A percentile compares a stretch with the other conserved stretches of the same genome.
phyloP scores from a whole-genome alignment of 2,888 invertebrate genomes.

The Acleris literana region DNA sequence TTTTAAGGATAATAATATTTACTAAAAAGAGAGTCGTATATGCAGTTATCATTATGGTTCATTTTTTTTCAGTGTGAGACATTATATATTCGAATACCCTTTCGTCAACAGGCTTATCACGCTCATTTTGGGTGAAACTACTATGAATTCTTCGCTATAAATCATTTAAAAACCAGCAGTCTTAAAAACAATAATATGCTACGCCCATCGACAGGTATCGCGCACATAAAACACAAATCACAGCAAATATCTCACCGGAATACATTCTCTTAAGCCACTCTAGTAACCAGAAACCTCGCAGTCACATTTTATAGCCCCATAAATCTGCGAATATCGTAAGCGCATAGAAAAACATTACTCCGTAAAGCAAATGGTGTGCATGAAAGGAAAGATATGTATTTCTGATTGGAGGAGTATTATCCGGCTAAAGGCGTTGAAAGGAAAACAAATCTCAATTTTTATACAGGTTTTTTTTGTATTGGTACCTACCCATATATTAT shows the following conservation, averaged over 20 bases:
- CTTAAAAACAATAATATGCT: no score
- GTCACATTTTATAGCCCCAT: constrained; percentile 40
- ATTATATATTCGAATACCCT: no score
- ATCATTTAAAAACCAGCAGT: no score
- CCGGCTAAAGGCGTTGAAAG: constrained; percentile 23
- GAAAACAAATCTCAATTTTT: constrained; percentile 16
- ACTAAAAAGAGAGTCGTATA: no score
- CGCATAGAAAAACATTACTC: constrained; percentile 49
- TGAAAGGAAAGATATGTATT: constrained; percentile 40
- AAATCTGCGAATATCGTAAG: constrained; percentile 53
- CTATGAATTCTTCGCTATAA: no score
- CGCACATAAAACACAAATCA: constrained; percentile 23
- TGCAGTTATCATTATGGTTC: no score
- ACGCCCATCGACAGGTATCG: neutral
- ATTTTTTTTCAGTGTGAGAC: no score
- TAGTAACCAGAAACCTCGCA: constrained; percentile 26
- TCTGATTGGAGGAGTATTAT: constrained; percentile 35
- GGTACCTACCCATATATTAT: neutral
- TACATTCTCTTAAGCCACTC: constrained; percentile 27
- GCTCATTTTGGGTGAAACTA: no score
- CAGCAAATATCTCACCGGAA: constrained; percentile 14
- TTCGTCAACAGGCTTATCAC: no score
- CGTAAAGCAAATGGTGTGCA: constrained; percentile 49
- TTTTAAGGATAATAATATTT: no score
- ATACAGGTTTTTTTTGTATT: neutral